Evolutionary conservation across 2,888 invertebrate genomes (phyloP), one percentile per base, ranked within the genome.

Genomic region (Nemotelus nigrinus): DNA sequence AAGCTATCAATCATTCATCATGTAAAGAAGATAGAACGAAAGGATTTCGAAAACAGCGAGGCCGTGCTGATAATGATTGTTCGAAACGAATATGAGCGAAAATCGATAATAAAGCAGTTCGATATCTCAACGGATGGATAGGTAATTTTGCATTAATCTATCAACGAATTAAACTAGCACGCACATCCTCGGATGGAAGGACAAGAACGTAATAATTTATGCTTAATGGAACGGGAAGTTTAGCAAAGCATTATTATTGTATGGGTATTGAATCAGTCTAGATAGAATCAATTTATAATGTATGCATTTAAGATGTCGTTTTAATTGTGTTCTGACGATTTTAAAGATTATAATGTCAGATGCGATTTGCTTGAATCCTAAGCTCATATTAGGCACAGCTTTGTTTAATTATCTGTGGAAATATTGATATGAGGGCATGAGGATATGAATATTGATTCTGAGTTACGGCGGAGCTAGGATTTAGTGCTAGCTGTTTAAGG

Each of bases 1-100:
- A 25, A n/a, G 10, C 63, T 48, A 74, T 74, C 74, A 74, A 74
- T 74, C 74, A 74, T 48, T 74, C 63, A 8, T 60, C 74, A 74
- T 74, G 63, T 74, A 60, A 50, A 74, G 63, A 74, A 60, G 74
- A 10, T 48, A 47, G 6, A 60, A 74, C 44, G 39, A 74, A 74
- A 74, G 74, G 74, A 74, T 60, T 74, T 63, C 41, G 48, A 63
- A 48, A n/a, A 6, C 70, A 48, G 57, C 43, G 41, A 47, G 63
- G 70, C 70, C 7, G 3, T 70, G 55, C 8, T n/a, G 70, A 70
- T 70, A 50, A 70, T 70, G 43, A n/a, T 44, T 55, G 5, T 70
- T 41, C 8, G 43, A 41, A 57, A 58, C 25, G 63, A 48, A 63
- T 50, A 50, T 50, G 50, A 47, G 74, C 7, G 47, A 25, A 74